Percentiles rank a stretch among this genome's conserved stretches.
Evolutionary conservation across 2,888 invertebrate genomes (phyloP).

Genomic region (Eurytoma adleriae): DNA sequence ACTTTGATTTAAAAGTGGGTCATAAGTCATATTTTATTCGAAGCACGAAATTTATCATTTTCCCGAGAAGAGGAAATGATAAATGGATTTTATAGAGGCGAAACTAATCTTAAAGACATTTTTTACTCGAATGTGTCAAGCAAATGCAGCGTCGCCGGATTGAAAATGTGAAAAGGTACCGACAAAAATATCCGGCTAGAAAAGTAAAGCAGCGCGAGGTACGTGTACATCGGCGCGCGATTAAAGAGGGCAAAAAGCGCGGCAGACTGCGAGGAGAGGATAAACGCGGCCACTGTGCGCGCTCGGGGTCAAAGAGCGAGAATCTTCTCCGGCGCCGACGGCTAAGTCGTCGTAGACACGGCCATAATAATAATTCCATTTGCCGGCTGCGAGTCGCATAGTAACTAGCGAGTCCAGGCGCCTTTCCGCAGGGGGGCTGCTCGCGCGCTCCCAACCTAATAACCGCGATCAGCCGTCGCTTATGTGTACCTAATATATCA

Average conservation of each 20-base stretch:
- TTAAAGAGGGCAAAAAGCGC: not conserved
- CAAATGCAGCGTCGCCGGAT: no score
- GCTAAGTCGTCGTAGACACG: slow-evolving; percentile 55
- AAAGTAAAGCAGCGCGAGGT: not conserved
- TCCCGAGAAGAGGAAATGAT: no score
- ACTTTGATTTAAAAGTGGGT: no score
- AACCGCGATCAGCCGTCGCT: slow-evolving; percentile 74
- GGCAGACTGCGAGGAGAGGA: not conserved
- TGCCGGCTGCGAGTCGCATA: slow-evolving; percentile 70
- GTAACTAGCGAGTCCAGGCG: slow-evolving; percentile 65
- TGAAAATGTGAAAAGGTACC: not conserved
- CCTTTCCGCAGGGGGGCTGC: slow-evolving; percentile 62
- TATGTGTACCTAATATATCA: slow-evolving; percentile 74
- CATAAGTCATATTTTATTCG: no score
- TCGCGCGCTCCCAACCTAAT: slow-evolving; percentile 70
- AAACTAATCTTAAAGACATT: no score
- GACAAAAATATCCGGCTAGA: not conserved
- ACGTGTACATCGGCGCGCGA: not conserved
- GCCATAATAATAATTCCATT: slow-evolving; percentile 73
- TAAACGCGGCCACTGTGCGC: not conserved
- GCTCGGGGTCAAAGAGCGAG: slow-evolving; percentile 9
- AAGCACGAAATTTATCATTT: no score
- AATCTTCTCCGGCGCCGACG: not conserved
- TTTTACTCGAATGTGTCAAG: no score
- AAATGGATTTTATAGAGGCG: no score